These are phyloP conservation scores for Ruditapes philippinarum DNA, from an alignment of 1,140 invertebrate genomes.

Conservation along the genomic window DNA sequence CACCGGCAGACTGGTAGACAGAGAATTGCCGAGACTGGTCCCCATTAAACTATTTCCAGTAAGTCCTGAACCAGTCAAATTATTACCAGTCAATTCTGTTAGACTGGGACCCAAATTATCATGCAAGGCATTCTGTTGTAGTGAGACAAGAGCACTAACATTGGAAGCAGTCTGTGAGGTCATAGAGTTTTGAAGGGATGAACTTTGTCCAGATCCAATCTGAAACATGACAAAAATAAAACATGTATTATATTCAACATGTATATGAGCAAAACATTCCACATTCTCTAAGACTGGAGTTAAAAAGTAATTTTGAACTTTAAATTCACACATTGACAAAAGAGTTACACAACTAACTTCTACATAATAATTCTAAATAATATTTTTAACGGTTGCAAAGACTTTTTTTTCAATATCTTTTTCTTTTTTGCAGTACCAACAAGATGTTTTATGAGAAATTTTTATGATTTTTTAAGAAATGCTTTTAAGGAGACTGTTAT, in stretches of 20 bases:
- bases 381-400: too few relatives aligned
- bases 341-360: too few relatives aligned
- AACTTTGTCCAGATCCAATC: slow-evolving; percentile 67
- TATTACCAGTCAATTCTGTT: slow-evolving; percentile 59
- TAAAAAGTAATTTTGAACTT: too few relatives aligned
- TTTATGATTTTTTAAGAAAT: too few relatives aligned
- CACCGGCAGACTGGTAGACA: slow-evolving; percentile 49
- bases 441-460: too few relatives aligned
- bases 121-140: slow-evolving; percentile 60
- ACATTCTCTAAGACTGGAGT: too few relatives aligned
- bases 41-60: slow-evolving; percentile 41
- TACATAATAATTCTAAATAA: too few relatives aligned
- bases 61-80: slow-evolving; percentile 44
- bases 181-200: slow-evolving; percentile 66
- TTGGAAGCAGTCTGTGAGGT: slow-evolving; percentile 70
- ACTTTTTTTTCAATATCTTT: too few relatives aligned
- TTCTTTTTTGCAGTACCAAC: too few relatives aligned
- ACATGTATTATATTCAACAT: not conserved
- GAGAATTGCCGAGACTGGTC: slow-evolving; percentile 51
- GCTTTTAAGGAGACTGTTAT: too few relatives aligned
- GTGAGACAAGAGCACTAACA: slow-evolving; percentile 75
- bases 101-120: slow-evolving; percentile 56
- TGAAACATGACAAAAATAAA: slow-evolving; percentile 43
- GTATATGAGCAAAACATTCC: not conserved
- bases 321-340: too few relatives aligned